Evolutionary conservation across 2,113 vertebrate species (phyloP), one percentile per base, ranked within the genome.

Genomic region (Sprattus sprattus): DNA sequence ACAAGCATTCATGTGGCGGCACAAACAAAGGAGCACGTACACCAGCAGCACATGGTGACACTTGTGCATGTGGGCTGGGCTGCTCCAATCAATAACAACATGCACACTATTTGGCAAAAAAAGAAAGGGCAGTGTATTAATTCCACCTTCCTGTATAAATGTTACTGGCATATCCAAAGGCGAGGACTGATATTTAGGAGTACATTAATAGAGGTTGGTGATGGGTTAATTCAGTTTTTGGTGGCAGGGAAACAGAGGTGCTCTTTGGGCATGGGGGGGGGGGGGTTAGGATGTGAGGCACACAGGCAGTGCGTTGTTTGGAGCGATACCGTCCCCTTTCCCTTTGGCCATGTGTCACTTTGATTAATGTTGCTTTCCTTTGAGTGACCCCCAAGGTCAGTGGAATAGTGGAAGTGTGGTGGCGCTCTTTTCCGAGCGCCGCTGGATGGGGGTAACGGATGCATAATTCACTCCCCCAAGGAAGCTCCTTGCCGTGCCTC

Each of bases 311-410:
- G 86, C 60, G 87, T 85, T 87, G 87, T 84, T 86, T 83, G 85
- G 71, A 90, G 85, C 45, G 85, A 16, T 54, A 87, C 67, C 49
- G 60, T 71, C 80, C 86, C 71, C 52, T 83, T 81, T 91, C 92
- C 92, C 90, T 90, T 88, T 91, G 87, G 89, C 85, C 86, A 84
- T 86, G 91, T 87, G 89, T 92, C 88, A 88, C 85, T 93, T 95
- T 90, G 89, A 94, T 95, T 93, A 94, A 94, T 93, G 85, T 88
- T 60, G 91, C 93, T 95, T 94, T 92, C 92, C 93, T 93, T 89
- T 88, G 87, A 81, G 86, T 92, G 87, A 93, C 93, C 92, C 93
- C 92, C 91, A 94, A 95, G 94, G 93, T 95, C 93, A 94, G 52
- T 81, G 87, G 88, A 93, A 93, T 90, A 88, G 91, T 91, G 91